These are phyloP conservation scores for Dinomys branickii DNA, from an alignment of 2,113 vertebrate genomes.

Conservation along the genomic window DNA sequence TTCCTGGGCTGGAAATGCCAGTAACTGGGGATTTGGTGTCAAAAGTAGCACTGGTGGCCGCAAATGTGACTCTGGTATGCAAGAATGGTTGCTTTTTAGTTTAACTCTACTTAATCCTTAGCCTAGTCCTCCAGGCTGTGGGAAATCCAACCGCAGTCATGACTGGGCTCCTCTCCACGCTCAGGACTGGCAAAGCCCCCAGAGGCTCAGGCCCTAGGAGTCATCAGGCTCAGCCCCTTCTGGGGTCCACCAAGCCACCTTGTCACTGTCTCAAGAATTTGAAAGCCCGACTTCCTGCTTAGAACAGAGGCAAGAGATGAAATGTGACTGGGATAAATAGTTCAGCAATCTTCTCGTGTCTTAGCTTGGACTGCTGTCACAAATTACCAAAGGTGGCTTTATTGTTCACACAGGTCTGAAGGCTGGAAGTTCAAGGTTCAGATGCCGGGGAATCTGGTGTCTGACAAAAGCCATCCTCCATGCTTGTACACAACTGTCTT, in stretches of 20 bases:
- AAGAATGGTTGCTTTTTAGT: not conserved
- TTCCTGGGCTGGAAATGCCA: not conserved
- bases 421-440: not conserved
- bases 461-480: not conserved
- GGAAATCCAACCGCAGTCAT: not conserved
- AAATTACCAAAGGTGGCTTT: not conserved
- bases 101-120: not conserved
- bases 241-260: not conserved
- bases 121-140: not conserved
- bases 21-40: not conserved
- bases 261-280: not conserved
- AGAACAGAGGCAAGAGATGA: not conserved
- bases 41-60: not conserved
- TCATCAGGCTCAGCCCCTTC: not conserved
- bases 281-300: not conserved
- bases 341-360: not conserved
- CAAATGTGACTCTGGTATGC: not conserved
- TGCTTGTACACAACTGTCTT: not conserved
- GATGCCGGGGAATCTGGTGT: not conserved
- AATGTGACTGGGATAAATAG: not conserved
- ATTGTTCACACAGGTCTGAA: not conserved
- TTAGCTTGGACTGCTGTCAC: not conserved
- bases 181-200: not conserved
- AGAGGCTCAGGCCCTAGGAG: not conserved
- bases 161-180: not conserved